A percentile compares a stretch with the other conserved stretches of the same genome.
Conservation (phyloP, 2,797 vertebrate species). For the Enteromius paludinosus region DNA sequence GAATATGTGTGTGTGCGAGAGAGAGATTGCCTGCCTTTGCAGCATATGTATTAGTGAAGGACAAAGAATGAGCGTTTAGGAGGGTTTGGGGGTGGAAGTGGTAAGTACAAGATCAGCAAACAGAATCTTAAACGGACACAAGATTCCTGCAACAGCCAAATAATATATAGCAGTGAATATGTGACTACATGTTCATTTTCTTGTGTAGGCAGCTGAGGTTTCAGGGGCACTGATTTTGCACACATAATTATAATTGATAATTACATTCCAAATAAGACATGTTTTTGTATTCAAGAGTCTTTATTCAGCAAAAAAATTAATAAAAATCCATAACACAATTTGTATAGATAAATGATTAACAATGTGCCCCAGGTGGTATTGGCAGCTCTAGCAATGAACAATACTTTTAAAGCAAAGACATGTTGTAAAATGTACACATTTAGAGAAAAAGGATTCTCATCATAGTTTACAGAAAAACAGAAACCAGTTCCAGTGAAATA, state of each 20-base stretch:
- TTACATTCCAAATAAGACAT: not conserved
- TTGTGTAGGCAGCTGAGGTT: not conserved
- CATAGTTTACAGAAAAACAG: not conserved
- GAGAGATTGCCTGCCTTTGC: conserved; percentile 34
- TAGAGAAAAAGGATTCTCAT: not conserved
- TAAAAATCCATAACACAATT: not conserved
- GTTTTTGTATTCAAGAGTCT: not conserved
- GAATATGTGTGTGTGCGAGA: conserved; percentile 43
- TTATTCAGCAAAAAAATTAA: not conserved
- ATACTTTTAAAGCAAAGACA: not conserved
- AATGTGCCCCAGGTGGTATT: not conserved
- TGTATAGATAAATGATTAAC: conserved; percentile 1
- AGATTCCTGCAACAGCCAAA: conserved; percentile 4
- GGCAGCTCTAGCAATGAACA: not conserved
- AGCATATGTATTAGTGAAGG: conserved; percentile 46
- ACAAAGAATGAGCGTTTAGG: conserved; percentile 35
- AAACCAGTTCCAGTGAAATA: not conserved
- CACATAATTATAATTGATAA: not conserved
- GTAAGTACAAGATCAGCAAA: conserved; percentile 24
- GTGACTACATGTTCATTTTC: not conserved
- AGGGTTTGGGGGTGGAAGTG: conserved; percentile 23
- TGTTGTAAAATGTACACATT: not conserved
- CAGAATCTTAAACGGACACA: conserved; percentile 19
- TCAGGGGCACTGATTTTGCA: not conserved
- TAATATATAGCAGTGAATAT: not conserved